Conservation (phyloP, 1,140 invertebrate genomes). For the Pachypsylla venusta region DNA sequence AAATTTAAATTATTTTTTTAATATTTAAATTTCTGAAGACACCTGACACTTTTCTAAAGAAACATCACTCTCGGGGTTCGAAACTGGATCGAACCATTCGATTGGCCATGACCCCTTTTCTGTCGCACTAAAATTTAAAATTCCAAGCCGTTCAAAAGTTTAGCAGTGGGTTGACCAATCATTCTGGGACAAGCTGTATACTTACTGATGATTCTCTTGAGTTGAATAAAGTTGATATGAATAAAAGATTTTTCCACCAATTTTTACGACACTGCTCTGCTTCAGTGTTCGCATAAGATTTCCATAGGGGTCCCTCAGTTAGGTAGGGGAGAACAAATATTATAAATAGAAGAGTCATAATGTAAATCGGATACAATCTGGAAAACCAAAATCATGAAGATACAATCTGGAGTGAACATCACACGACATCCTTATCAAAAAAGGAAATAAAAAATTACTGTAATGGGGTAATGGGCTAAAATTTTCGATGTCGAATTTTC, state of each 20-base stretch:
- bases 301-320: slow-evolving; percentile 51
- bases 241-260: slow-evolving; percentile 74
- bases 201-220: too few relatives aligned
- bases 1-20: too few relatives aligned
- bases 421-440: not conserved
- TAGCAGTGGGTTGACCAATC: too few relatives aligned
- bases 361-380: slow-evolving; percentile 16
- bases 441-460: not conserved
- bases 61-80: too few relatives aligned
- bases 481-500: not conserved
- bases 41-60: too few relatives aligned
- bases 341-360: slow-evolving; percentile 10
- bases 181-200: too few relatives aligned
- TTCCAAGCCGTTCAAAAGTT: too few relatives aligned
- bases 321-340: slow-evolving; percentile 25
- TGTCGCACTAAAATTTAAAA: too few relatives aligned
- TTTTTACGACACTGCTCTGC: slow-evolving; percentile 47
- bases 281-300: slow-evolving; percentile 40
- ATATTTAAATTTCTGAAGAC: too few relatives aligned
- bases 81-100: too few relatives aligned
- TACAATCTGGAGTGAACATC: too few relatives aligned
- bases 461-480: not conserved
- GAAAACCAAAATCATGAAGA: slow-evolving; percentile 12
- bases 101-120: too few relatives aligned
- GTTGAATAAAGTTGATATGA: slow-evolving; percentile 38